These are phyloP conservation scores for Nephrotoma guestfalica DNA, from an alignment of 2,888 invertebrate species.

Conservation along the genomic window DNA sequence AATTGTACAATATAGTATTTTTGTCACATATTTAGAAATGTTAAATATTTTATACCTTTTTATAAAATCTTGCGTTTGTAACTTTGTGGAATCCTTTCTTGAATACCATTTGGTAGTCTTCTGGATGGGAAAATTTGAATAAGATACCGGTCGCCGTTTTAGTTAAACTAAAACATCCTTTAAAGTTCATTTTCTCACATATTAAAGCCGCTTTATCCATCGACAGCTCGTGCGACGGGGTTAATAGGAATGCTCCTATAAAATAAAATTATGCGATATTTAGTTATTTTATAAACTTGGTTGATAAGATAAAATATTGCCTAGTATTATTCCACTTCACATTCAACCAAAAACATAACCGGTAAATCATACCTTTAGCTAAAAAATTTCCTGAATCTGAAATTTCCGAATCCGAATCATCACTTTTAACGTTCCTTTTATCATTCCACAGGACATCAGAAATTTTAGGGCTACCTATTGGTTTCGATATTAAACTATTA, in stretches of 20 bases:
- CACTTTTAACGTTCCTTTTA: slow-evolving; percentile 42
- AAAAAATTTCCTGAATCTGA: slow-evolving; percentile 62
- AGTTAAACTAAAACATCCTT: slow-evolving; percentile 71
- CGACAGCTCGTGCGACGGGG: slow-evolving; percentile 72
- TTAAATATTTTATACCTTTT: slow-evolving; percentile 45
- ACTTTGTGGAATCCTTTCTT: slow-evolving; percentile 79
- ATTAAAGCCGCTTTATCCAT: slow-evolving; percentile 75
- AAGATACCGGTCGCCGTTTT: slow-evolving; percentile 80
- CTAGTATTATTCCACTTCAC: background rate
- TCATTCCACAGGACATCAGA: slow-evolving; percentile 28
- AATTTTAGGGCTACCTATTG: slow-evolving; percentile 25
- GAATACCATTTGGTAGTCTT: slow-evolving; percentile 74
- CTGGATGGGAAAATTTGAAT: slow-evolving; percentile 76
- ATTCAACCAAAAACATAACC: background rate
- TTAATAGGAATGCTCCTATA: slow-evolving; percentile 62
- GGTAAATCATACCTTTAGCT: slow-evolving; percentile 42
- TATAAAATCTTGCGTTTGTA: slow-evolving; percentile 70
- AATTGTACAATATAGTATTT: slow-evolving; percentile 7
- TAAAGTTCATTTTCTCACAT: slow-evolving; percentile 80
- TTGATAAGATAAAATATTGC: background rate
- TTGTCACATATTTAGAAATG: background rate
- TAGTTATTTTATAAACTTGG: background rate
- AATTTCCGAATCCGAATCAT: slow-evolving; percentile 67
- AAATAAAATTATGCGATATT: slow-evolving; percentile 2
- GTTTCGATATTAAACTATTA: slow-evolving; percentile 15